These are phyloP conservation scores for Hydrozoanthus tunicans DNA, from an alignment of 64 coral and sea anemone genomes.

Conservation along the genomic window DNA sequence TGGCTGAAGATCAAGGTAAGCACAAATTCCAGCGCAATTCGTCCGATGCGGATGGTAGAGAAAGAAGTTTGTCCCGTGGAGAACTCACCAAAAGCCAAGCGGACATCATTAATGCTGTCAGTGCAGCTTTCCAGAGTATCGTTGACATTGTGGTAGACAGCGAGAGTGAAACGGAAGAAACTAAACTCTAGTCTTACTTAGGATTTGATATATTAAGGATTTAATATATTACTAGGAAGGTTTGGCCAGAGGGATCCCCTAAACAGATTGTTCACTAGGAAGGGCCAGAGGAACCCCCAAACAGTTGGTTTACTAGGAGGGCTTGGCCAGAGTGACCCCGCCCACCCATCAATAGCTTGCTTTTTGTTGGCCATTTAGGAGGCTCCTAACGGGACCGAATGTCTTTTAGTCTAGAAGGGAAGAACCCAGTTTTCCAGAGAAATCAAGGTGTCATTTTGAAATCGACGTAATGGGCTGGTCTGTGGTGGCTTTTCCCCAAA, in stretches of 20 bases:
- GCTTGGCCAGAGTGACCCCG: neutral
- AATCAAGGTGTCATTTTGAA: too few relatives aligned
- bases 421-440: too few relatives aligned
- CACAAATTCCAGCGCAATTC: neutral
- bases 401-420: too few relatives aligned
- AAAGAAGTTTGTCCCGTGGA: neutral
- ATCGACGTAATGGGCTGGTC: too few relatives aligned
- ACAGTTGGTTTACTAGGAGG: neutral
- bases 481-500: too few relatives aligned
- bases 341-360: neutral
- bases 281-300: too few relatives aligned
- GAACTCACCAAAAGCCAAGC: slow-evolving; percentile 71
- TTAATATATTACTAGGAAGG: too few relatives aligned
- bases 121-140: slow-evolving; percentile 74
- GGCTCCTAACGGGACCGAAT: too few relatives aligned
- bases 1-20: neutral
- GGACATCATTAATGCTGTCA: slow-evolving; percentile 86
- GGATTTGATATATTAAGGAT: neutral
- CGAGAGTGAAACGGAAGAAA: slow-evolving; percentile 69
- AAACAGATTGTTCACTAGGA: too few relatives aligned
- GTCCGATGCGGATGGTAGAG: neutral
- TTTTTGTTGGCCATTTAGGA: too few relatives aligned
- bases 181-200: slow-evolving; percentile 54
- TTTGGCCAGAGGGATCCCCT: too few relatives aligned
- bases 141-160: slow-evolving; percentile 56